Evolutionary conservation across 2,888 invertebrate genomes (phyloP).

Genomic region (Ischnus inquisitorius): DNA sequence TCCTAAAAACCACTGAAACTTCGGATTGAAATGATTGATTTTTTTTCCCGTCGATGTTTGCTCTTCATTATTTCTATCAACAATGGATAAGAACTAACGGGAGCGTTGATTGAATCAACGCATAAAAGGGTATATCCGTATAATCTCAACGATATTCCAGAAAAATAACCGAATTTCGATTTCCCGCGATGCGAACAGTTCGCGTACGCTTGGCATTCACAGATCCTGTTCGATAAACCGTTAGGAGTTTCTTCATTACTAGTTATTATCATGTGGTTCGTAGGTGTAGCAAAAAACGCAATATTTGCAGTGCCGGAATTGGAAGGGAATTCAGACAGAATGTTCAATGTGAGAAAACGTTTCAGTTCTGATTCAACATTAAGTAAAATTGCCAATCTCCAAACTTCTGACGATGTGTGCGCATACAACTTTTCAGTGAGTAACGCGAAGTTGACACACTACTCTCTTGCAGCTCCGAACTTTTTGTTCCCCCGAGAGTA

Average conservation of each 20-base stretch:
- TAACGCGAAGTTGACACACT: background rate
- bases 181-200: conserved; percentile 6
- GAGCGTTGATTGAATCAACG: background rate
- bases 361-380: too few relatives aligned
- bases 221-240: too few relatives aligned
- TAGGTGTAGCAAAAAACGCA: too few relatives aligned
- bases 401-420: too few relatives aligned
- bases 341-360: too few relatives aligned
- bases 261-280: too few relatives aligned
- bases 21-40: background rate
- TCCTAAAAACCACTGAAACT: background rate
- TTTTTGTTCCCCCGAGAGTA: background rate
- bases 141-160: background rate
- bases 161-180: background rate
- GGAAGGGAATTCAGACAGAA: too few relatives aligned
- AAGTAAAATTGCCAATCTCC: too few relatives aligned
- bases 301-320: too few relatives aligned
- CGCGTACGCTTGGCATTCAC: background rate
- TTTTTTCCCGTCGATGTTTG: background rate
- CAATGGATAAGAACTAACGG: background rate
- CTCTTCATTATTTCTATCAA: background rate
- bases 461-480: background rate
- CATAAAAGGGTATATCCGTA: background rate
- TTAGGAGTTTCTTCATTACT: too few relatives aligned
- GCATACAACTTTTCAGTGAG: background rate